phyloP scores from a whole-genome alignment of 2,888 invertebrate species.

The Hyppa rectilinea region DNA sequence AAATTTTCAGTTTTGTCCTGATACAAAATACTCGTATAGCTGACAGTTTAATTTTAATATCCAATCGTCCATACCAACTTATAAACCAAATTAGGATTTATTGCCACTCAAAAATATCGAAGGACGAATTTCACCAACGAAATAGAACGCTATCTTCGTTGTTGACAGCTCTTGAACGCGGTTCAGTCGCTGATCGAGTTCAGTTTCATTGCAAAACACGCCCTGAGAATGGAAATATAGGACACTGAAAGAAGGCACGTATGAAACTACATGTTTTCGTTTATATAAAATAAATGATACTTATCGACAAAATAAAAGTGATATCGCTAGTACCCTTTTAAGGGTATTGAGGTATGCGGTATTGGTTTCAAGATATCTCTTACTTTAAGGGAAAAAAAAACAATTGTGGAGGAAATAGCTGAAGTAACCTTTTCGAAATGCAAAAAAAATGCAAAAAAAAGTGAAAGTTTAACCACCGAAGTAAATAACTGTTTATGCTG shows the following conservation, averaged over 20 bases:
- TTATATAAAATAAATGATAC: slow-evolving; percentile 28
- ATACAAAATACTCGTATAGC: too few species aligned
- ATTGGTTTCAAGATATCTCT: slow-evolving; percentile 27
- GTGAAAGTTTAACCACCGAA: too few species aligned
- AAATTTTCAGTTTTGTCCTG: too few species aligned
- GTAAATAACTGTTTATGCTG: background rate
- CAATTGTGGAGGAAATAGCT: slow-evolving; percentile 2
- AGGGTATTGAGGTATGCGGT: slow-evolving; percentile 35
- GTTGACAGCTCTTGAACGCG: background rate
- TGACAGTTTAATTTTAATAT: too few species aligned
- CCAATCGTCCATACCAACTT: too few species aligned
- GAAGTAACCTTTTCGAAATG: background rate
- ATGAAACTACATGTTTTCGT: slow-evolving; percentile 8
- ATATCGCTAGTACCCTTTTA: slow-evolving; percentile 30
- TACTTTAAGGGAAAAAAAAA: slow-evolving; percentile 9
- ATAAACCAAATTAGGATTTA: background rate
- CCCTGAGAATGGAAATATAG: background rate
- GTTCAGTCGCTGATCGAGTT: background rate
- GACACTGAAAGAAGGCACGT: background rate
- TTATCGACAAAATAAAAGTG: slow-evolving; percentile 30
- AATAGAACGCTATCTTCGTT: background rate
- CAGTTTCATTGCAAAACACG: background rate
- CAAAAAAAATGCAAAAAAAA: too few species aligned
- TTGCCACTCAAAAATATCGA: background rate
- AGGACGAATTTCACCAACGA: background rate